Base-by-base conservation (phyloP, 2,888 invertebrate genomes). In the Petrolisthes cinctipes region DNA sequence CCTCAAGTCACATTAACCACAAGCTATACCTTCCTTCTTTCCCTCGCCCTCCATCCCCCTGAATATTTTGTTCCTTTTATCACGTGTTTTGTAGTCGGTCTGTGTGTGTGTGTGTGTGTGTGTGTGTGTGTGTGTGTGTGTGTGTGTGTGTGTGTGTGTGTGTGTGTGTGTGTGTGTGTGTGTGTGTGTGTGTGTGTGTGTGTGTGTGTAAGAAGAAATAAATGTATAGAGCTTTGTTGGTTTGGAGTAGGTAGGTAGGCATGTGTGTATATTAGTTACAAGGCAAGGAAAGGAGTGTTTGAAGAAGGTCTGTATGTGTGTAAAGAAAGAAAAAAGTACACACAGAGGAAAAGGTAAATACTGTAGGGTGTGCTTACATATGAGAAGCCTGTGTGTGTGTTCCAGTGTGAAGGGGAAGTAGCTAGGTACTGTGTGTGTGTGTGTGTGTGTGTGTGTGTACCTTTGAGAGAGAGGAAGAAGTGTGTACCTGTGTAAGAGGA, bases 41-140 rank as follows among this genome's bases (percentile, higher is more conserved):
- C n/a, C 20, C 14, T 17, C 71, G 11, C 20, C 14, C 71, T 71
- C n/a, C 20, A 11, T n/a, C 71, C 14, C 17, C 14, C 17, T 71
- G n/a, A 11, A 6, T 17, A 14, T 17, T 61, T 17, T 61, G 11
- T 61, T 17, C 17, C 61, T 61, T 17, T 61, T 17, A 14, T 17
- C 17, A 71, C 71, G 14, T n/a, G 6, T 14, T 71, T n/a, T 71
- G 6, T 71, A 71, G 6, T n/a, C 20, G 1, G n/a, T 7, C 5
- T 71, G 71, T 71, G 71, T 71, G 11, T 71, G n/a, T 71, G 71
- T 71, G 71, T 71, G 11, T 71, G n/a, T n/a, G 71, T n/a, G n/a
- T 11, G 71, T n/a, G n/a, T 11, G n/a, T 71, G 71, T 71, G 71
- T n/a, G 71, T 71, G 71, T n/a, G 71, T 71, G 7, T 71, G 71